Conservation (phyloP, 2,113 vertebrate species). For the Pelecanoides urinatrix region DNA sequence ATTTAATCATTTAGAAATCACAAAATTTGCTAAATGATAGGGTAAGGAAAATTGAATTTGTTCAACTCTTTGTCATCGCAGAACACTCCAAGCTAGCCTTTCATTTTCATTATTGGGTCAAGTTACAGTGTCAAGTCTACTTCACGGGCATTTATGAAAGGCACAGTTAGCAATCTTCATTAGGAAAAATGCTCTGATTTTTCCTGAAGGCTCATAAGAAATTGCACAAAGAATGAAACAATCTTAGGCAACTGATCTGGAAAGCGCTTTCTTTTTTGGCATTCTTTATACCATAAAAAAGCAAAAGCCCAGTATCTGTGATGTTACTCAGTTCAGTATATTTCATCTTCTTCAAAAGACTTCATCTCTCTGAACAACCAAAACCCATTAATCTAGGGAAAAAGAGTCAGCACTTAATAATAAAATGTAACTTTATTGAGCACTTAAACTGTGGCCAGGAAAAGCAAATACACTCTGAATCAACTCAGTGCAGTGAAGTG, state of each 20-base stretch:
- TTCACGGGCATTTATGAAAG: not conserved
- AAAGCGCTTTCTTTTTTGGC: not conserved
- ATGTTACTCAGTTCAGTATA: not conserved
- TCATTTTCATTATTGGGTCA: not conserved
- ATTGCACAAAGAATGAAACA: not conserved
- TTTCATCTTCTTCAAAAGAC: slow-evolving; percentile 16
- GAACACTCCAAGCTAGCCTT: not conserved
- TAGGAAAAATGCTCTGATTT: not conserved
- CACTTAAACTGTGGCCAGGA: slow-evolving; percentile 23
- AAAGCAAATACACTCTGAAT: slow-evolving; percentile 46
- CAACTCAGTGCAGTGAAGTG: not conserved
- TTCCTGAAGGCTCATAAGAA: not conserved
- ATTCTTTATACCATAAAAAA: not conserved
- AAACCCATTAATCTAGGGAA: slow-evolving; percentile 21
- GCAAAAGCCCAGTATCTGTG: not conserved
- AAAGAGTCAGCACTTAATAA: slow-evolving; percentile 47
- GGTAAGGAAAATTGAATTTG: not conserved
- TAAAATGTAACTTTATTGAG: slow-evolving; percentile 17
- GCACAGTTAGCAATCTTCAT: not conserved
- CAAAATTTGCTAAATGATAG: not conserved
- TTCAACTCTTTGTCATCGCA: not conserved
- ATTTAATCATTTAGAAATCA: slow-evolving; percentile 4
- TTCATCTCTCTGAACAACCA: not conserved
- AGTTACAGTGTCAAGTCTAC: not conserved
- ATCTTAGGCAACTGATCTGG: not conserved